These are phyloP conservation scores for Pterocles burchelli DNA, from an alignment of 2,113 vertebrate genomes.

Conservation along the genomic window DNA sequence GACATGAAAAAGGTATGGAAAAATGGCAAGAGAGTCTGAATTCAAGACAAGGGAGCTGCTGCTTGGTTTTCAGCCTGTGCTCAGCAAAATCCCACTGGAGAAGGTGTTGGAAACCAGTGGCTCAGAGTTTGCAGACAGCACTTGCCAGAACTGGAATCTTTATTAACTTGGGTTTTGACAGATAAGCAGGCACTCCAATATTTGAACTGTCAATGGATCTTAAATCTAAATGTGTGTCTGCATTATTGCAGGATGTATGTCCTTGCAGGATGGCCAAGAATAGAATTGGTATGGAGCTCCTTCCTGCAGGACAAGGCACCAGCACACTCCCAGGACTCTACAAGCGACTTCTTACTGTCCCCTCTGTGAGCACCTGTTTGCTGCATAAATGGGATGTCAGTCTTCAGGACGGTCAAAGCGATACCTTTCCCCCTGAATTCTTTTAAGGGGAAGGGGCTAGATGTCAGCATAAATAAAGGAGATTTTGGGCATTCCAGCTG, in stretches of 20 bases:
- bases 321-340: not conserved
- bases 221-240: not conserved
- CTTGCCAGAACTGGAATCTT: not conserved
- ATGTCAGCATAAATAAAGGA: not conserved
- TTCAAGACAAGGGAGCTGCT: not conserved
- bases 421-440: not conserved
- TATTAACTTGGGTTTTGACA: not conserved
- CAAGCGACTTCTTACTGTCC: not conserved
- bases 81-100: not conserved
- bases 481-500: not conserved
- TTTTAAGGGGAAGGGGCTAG: not conserved
- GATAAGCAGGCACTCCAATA: not conserved
- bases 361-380: not conserved
- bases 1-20: not conserved
- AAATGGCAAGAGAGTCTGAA: not conserved
- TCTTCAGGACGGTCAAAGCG: not conserved
- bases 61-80: not conserved
- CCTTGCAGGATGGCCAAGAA: not conserved
- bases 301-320: not conserved
- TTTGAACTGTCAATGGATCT: not conserved
- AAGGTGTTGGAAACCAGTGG: not conserved
- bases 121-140: not conserved
- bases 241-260: too few species aligned
- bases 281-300: not conserved
- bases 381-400: not conserved